Evolutionary conservation across 1,140 invertebrate genomes (phyloP), one percentile per base, ranked within the genome.

Genomic region (Saccostrea echinata): DNA sequence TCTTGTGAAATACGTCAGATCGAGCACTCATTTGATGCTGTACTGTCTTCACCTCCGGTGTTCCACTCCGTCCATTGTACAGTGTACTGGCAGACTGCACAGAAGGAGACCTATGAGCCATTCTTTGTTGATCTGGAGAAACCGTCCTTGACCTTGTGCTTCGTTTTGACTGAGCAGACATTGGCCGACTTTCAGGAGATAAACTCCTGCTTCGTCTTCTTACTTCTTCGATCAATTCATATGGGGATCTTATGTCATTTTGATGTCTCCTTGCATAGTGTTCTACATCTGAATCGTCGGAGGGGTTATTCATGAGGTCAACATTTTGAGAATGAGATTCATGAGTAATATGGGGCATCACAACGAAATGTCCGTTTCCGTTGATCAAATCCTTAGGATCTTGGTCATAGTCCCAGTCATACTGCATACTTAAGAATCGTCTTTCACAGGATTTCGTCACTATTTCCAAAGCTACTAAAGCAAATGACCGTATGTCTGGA

Each of bases 401-500:
- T 57, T 84, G 52, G 52, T 84, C 83, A 84, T 33, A 84, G 24
- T 89, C 83, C 88, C 88, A 89, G 43, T 89, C 86, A 83, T 87
- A 89, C 12, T 89, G 86, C 57, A 87, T 87, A n/a, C 83, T 89
- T n/a, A 84, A 13, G 51, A 91, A 91, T 80, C 88, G 90, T 76
- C 90, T 90, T 64, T 93, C 90, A 86, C 92, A 93, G 43, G 93
- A 91, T 80, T 87, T 89, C 13, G 90, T 88, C 16, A 94, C 86
- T 33, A 94, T 91, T 86, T 94, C 92, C 76, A 94, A 71, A 0
- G 92, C 91, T 30, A 94, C 89, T 8, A 94, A 88, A 8, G 92
- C 93, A 88, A 93, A 93, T 1, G 93, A 92, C 13, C 93, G 86
- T 81, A 94, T 93, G 88, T 94, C 93, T 1, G 93, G 92, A 16